These are phyloP conservation scores for Pygmarrhopalites habei DNA, from an alignment of 1,140 invertebrate genomes.

Conservation along the genomic window DNA sequence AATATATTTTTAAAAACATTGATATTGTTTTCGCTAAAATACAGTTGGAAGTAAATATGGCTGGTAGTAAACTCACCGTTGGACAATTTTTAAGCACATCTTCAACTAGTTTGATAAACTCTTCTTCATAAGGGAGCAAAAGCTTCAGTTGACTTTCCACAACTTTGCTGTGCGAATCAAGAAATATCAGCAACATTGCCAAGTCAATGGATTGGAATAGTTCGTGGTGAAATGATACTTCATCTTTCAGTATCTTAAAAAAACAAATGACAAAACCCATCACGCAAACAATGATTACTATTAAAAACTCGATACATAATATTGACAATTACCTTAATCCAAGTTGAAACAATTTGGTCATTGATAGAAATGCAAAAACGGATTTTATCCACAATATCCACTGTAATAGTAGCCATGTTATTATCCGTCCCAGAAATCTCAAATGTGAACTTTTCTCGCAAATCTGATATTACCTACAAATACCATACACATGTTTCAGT, in stretches of 20 bases:
- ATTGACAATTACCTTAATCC: slow-evolving; percentile 22
- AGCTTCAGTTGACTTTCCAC: background rate
- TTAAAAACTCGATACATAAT: background rate
- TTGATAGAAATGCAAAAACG: slow-evolving; percentile 24
- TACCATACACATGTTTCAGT: too few species aligned
- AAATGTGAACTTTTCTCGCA: slow-evolving; percentile 30
- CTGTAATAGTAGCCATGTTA: too few species aligned
- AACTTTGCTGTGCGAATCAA: background rate
- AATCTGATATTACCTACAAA: slow-evolving; percentile 18
- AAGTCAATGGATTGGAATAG: slow-evolving; percentile 5
- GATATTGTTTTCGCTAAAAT: too few species aligned
- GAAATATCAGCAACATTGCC: background rate
- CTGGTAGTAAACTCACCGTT: too few species aligned
- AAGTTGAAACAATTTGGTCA: slow-evolving; percentile 9
- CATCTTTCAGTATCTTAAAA: too few species aligned
- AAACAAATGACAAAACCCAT: too few species aligned
- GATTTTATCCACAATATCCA: slow-evolving; percentile 11
- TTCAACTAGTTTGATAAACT: background rate
- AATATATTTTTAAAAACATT: too few species aligned
- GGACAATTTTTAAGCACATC: background rate
- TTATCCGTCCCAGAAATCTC: background rate
- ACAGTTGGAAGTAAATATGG: too few species aligned
- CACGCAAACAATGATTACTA: too few species aligned
- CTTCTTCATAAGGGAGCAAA: background rate
- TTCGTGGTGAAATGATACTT: too few species aligned